A percentile compares a stretch with the other conserved stretches of the same genome.
These are phyloP conservation scores for Noctua janthina DNA, from an alignment of 2,888 invertebrate species.

Conservation along the genomic window DNA sequence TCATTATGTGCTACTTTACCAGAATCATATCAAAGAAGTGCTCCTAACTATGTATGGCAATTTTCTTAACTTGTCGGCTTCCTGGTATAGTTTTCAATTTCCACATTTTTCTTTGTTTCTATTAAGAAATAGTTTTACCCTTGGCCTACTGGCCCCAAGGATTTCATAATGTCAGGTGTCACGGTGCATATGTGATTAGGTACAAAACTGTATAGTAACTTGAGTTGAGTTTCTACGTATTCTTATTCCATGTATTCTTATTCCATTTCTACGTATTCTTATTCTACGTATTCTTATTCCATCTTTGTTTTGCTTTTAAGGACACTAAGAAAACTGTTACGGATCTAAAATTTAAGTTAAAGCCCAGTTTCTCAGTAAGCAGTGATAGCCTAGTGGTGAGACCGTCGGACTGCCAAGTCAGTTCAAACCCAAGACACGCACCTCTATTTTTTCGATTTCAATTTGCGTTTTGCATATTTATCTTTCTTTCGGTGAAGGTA, in stretches of 20 bases:
- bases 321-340: not conserved
- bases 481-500: no score
- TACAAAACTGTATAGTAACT: not conserved
- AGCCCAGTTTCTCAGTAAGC: not conserved
- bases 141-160: slow-evolving; percentile 36
- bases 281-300: not conserved
- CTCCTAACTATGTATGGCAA: not conserved
- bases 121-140: slow-evolving; percentile 23
- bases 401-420: no score
- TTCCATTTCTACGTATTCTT: not conserved
- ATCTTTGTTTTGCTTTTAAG: not conserved
- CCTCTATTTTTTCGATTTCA: no score
- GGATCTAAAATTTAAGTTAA: not conserved
- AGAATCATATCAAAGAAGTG: not conserved
- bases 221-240: not conserved
- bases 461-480: no score
- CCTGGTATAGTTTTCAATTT: not conserved
- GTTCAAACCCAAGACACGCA: no score
- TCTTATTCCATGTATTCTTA: no score
- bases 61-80: not conserved
- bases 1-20: not conserved
- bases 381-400: no score
- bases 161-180: slow-evolving; percentile 14
- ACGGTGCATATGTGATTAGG: slow-evolving; percentile 8
- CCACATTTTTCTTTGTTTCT: not conserved